These are phyloP conservation scores for Caenorhabditis sp. DNA, from an alignment of 2,888 invertebrate species.

Conservation along the genomic window DNA sequence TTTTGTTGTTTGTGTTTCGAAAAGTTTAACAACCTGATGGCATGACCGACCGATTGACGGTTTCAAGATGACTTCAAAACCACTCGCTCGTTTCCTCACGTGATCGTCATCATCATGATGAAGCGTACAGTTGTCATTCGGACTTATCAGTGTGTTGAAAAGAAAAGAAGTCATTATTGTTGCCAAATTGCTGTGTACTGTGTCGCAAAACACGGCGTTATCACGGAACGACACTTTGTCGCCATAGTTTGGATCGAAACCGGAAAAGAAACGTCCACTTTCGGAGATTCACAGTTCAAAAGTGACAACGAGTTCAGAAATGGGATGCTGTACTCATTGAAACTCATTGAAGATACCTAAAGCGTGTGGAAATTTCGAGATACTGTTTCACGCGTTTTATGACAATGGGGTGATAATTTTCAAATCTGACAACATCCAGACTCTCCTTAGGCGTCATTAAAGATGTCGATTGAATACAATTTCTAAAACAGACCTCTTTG, in stretches of 20 bases:
- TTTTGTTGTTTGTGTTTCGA: slow-evolving; percentile 52
- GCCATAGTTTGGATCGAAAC: slow-evolving; percentile 29
- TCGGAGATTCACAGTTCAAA: slow-evolving; percentile 14
- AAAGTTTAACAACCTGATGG: slow-evolving; percentile 55
- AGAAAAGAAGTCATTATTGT: slow-evolving; percentile 6
- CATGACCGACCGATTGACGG: slow-evolving; percentile 47
- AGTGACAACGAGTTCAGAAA: neutral
- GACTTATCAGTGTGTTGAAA: slow-evolving; percentile 27
- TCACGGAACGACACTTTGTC: slow-evolving; percentile 50
- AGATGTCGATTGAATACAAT: neutral
- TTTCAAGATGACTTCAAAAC: slow-evolving; percentile 22
- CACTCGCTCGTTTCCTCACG: slow-evolving; percentile 48
- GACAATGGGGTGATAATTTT: no score
- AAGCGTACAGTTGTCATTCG: slow-evolving; percentile 15
- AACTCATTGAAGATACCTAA: no score
- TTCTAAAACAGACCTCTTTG: neutral
- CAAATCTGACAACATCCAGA: neutral
- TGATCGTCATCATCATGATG: slow-evolving; percentile 33
- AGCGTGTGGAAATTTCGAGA: no score
- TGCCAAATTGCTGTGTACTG: slow-evolving; percentile 16
- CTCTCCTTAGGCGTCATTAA: neutral
- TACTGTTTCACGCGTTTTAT: no score
- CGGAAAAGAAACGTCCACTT: slow-evolving; percentile 17
- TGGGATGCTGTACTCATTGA: neutral
- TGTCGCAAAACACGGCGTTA: slow-evolving; percentile 47